Evolutionary conservation across 2,113 vertebrate genomes (phyloP), one percentile per base, ranked within the genome.

Genomic region (Oryzias javanicus): DNA sequence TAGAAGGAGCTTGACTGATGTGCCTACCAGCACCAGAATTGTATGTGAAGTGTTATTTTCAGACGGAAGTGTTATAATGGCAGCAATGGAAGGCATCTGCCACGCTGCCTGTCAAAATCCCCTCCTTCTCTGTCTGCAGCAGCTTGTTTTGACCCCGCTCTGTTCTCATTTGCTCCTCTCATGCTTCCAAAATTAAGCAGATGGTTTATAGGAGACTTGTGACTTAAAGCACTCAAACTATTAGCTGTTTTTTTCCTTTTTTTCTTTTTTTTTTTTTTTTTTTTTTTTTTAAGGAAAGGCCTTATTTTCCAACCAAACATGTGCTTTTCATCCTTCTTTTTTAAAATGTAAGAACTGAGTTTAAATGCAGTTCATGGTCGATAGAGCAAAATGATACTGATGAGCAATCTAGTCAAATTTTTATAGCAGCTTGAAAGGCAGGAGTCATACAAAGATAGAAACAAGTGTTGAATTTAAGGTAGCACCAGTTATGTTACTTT

Each of bases 171-270:
- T 49, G 35, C 65, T 42, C 6, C 55, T 67, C 53, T 62, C 69
- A 74, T 66, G 67, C 65, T 48, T 73, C 54, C 45, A 73, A 46
- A 47, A 66, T 52, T 24, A 66, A 67, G 55, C 17, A 6, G 44
- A 55, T 24, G 20, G 45, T 83, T 87, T 78, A 86, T 71, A 35
- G 70, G 68, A 90, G 68, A 72, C 83, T 72, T 80, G 86, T 88
- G 85, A 89, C 85, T 76, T 55, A 52, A 52, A 69, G 74, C 67
- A 22, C 64, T 73, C 24, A 25, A 68, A 50, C 68, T 64, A 80
- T 83, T 82, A 74, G 25, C 46, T 42, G 14, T 0, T 8, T 55
- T 69, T 22, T 22, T 22, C 3, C 22, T 3, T 3, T 22, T 22
- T 22, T 45, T n/a, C 4, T 35, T 35, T 35, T 12, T n/a, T 0